Percentiles rank a stretch among this genome's conserved stretches.
phyloP scores from a whole-genome alignment of 2,113 vertebrate genomes.

The Calonectris borealis region DNA sequence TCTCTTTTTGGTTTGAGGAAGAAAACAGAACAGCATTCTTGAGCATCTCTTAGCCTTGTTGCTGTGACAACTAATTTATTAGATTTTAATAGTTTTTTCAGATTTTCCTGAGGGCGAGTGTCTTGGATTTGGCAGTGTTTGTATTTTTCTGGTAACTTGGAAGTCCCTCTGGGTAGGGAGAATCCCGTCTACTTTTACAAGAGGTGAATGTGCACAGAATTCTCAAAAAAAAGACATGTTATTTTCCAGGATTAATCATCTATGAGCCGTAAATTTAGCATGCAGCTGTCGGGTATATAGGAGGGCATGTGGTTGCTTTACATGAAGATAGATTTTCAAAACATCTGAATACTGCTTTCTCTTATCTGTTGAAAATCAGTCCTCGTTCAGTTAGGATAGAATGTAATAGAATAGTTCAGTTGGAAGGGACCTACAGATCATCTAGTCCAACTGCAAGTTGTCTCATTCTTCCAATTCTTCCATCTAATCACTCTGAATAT shows the following conservation, averaged over 20 bases:
- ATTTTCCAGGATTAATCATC: background rate
- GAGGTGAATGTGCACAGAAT: background rate
- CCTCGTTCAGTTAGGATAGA: background rate
- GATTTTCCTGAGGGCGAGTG: background rate
- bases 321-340: background rate
- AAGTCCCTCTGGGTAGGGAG: background rate
- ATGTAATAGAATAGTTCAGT: background rate
- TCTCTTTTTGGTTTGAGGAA: background rate
- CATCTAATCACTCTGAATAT: background rate
- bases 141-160: background rate
- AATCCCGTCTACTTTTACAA: background rate
- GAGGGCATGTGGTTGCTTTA: background rate
- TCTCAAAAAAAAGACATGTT: background rate
- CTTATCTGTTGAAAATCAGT: background rate
- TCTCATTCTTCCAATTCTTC: background rate
- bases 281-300: background rate
- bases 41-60: background rate
- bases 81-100: background rate
- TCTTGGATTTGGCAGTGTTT: background rate
- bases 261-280: background rate
- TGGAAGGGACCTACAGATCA: background rate
- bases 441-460: background rate
- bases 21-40: background rate
- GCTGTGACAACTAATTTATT: background rate
- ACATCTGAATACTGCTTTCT: background rate